Evolutionary conservation across 2,113 vertebrate genomes (phyloP).

Genomic region (Pseudopipra pipra): DNA sequence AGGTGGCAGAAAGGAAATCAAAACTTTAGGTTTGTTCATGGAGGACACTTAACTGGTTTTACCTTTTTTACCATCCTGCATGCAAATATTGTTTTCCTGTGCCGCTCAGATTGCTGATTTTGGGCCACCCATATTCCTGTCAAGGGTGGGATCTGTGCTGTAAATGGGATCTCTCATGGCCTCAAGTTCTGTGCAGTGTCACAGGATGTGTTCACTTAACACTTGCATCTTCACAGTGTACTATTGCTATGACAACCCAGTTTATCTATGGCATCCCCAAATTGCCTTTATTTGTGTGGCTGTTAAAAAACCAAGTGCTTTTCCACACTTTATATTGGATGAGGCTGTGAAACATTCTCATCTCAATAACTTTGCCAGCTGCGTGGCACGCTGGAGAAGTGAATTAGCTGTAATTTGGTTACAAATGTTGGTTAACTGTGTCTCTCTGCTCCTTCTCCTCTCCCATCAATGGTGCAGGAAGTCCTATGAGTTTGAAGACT

Average conservation of each 20-base stretch:
- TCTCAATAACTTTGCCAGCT: background rate
- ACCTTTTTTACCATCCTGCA: background rate
- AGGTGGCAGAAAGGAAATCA: background rate
- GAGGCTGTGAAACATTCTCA: background rate
- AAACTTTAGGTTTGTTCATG: background rate
- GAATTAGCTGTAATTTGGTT: background rate
- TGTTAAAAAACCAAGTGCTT: background rate
- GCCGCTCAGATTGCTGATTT: background rate
- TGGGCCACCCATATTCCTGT: background rate
- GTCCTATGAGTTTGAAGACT: slow-evolving; percentile 95
- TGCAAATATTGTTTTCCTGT: background rate
- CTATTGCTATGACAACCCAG: background rate
- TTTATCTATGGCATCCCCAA: background rate
- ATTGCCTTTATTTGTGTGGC: background rate
- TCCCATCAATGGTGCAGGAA: slow-evolving; percentile 77
- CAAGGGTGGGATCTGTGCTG: accelerated
- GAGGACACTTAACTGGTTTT: background rate
- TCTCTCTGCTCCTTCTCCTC: background rate
- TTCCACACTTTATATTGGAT: background rate
- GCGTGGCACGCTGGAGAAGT: background rate
- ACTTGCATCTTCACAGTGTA: background rate
- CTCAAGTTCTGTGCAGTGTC: background rate
- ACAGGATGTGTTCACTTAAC: background rate
- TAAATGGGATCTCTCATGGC: background rate
- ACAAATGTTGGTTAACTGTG: background rate